A percentile compares a stretch with the other conserved stretches of the same genome.
Conservation (phyloP, 37 sponge, comb jelly and placozoan species). For the Amphimedon queenslandica region DNA sequence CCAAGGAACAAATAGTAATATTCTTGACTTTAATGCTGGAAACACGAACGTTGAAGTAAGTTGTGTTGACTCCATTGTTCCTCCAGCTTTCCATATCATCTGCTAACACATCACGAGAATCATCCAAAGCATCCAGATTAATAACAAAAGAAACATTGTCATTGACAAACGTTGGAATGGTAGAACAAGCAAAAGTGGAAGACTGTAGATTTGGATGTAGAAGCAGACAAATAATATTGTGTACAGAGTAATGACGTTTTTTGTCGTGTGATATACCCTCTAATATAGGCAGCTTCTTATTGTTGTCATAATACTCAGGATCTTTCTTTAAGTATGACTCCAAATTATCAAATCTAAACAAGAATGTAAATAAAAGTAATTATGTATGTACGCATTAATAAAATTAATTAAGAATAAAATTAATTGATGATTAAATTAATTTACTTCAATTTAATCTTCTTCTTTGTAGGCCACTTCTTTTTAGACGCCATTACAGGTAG, state of each 20-base stretch:
- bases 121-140: neutral
- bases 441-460: too few relatives aligned
- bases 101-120: neutral
- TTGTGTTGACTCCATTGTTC: conserved; percentile 7
- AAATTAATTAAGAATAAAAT: too few relatives aligned
- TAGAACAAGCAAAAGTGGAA: neutral
- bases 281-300: neutral
- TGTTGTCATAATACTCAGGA: neutral
- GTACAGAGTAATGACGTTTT: neutral
- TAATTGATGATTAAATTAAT: too few relatives aligned
- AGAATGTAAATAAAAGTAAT: too few relatives aligned
- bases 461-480: too few relatives aligned
- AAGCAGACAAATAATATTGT: neutral
- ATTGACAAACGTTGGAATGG: neutral
- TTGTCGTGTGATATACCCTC: neutral
- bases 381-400: too few relatives aligned
- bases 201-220: neutral
- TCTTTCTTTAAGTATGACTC: neutral
- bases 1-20: too few relatives aligned
- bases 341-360: too few relatives aligned
- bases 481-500: too few relatives aligned
- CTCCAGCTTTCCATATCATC: conserved; percentile 10
- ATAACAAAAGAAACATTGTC: conserved; percentile 13
- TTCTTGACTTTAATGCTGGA: too few relatives aligned
- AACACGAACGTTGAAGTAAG: too few relatives aligned